A percentile compares a stretch with the other conserved stretches of the same genome.
Conservation (phyloP, 1,140 invertebrate species). For the Atta texana region DNA sequence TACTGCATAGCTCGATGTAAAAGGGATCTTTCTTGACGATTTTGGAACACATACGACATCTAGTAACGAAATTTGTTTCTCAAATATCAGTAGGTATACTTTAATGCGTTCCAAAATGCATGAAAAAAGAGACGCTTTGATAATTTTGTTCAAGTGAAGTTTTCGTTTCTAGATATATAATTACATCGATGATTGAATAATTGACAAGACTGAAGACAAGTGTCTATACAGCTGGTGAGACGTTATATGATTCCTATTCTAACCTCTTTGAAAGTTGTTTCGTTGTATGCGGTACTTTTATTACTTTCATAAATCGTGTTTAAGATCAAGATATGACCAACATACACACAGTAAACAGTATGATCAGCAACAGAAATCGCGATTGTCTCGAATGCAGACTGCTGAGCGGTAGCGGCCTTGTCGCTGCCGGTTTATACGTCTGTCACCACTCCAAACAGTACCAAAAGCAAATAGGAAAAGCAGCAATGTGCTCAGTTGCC, state of each 20-base stretch:
- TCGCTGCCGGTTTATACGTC: conserved; percentile 83
- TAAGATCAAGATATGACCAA: conserved; percentile 23
- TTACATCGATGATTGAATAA: not conserved
- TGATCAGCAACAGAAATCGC: conserved; percentile 76
- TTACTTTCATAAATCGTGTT: not conserved
- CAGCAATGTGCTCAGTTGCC: conserved; percentile 77
- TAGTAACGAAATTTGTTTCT: not conserved
- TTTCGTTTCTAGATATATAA: not conserved
- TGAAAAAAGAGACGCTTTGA: not conserved
- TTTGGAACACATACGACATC: not conserved
- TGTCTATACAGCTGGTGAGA: not conserved
- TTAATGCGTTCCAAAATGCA: not conserved
- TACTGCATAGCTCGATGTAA: too few relatives aligned
- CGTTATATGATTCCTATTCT: not conserved
- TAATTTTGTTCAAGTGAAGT: not conserved
- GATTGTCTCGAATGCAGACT: conserved; percentile 83
- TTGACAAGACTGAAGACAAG: not conserved
- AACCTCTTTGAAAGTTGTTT: conserved; percentile 26
- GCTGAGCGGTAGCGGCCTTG: conserved; percentile 82
- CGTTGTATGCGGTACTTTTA: not conserved
- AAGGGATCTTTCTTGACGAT: not conserved
- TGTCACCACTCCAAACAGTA: conserved; percentile 80
- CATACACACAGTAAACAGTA: conserved; percentile 61
- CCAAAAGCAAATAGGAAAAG: conserved; percentile 73
- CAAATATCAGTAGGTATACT: not conserved